Evolutionary conservation across 2,797 vertebrate genomes (phyloP), one percentile per base, ranked within the genome.

Genomic region (Botia almorhae): DNA sequence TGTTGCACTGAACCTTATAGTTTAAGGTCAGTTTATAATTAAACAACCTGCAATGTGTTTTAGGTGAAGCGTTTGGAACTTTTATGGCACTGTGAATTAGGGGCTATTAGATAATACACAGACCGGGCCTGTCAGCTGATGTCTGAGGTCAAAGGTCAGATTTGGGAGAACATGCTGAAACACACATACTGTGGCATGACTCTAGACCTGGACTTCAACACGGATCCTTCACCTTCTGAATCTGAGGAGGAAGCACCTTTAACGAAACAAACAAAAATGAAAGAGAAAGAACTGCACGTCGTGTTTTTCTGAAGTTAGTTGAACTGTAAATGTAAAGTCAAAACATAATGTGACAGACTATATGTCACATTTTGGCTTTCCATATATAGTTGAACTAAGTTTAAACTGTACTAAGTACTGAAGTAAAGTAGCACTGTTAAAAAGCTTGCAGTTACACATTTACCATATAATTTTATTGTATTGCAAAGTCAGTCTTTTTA

Each of bases 121-220:
- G 13, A 7, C 23, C 1, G 21, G n/a, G 55, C 7, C 63, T 71
- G 69, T 68, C 39, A 56, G 17, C 4, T 55, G 21, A 17, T 21
- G 21, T 21, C 55, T 63, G 56, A 56, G 74, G 71, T 81, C 39
- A 77, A 65, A 55, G 60, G 71, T 69, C 51, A 79, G 43, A 58
- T 48, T 12, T 73, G 74, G 71, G 19, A 60, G 64, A 69, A 68
- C 39, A 68, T n/a, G 78, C 77, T 72, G 77, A 84, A 68, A 82
- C 82, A 98, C 82, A 98, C 97, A 89, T 95, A 99, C 98, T 97
- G 96, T 88, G 97, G 96, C 97, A 98, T 98, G 90, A 89, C 90
- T 97, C 95, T 95, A 87, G 93, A 91, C 91, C 94, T 95, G 86
- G 94, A 89, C 85, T 94, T 93, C 78, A 94, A 94, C 81, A 83